These are phyloP conservation scores for Corythornis cristatus DNA, from an alignment of 2,113 vertebrate species.

Conservation along the genomic window DNA sequence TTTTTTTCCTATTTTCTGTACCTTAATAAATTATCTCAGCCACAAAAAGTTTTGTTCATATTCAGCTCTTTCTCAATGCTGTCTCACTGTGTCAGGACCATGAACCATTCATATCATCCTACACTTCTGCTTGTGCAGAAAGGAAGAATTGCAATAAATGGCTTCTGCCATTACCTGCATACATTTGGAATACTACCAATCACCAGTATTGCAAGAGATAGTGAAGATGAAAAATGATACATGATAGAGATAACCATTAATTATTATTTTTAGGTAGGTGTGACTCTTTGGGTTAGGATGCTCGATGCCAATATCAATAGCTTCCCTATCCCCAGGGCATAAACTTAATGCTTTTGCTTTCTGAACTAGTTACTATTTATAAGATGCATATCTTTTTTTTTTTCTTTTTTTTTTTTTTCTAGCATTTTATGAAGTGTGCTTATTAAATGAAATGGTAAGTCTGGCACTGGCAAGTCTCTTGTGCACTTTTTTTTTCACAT, in stretches of 20 bases:
- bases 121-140: not conserved
- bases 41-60: not conserved
- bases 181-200: not conserved
- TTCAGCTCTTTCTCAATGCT: not conserved
- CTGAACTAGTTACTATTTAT: slow-evolving; percentile 52
- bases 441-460: slow-evolving; percentile 67
- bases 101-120: accelerated
- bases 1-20: not conserved
- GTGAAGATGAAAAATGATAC: not conserved
- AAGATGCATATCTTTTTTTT: not conserved
- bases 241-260: not conserved
- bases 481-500: slow-evolving; percentile 37
- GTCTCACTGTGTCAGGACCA: not conserved
- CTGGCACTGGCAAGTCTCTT: slow-evolving; percentile 53
- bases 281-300: not conserved
- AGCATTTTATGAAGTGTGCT: slow-evolving; percentile 69
- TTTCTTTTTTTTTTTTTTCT: slow-evolving; percentile 36
- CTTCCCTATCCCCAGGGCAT: not conserved
- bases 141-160: not conserved
- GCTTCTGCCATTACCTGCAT: not conserved
- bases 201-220: not conserved
- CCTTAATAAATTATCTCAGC: not conserved
- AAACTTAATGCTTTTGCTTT: slow-evolving; percentile 20
- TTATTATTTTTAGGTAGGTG: not conserved
- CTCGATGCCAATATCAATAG: slow-evolving; percentile 40